These are phyloP conservation scores for Tinea trinotella DNA, from an alignment of 2,888 invertebrate genomes.

Conservation along the genomic window DNA sequence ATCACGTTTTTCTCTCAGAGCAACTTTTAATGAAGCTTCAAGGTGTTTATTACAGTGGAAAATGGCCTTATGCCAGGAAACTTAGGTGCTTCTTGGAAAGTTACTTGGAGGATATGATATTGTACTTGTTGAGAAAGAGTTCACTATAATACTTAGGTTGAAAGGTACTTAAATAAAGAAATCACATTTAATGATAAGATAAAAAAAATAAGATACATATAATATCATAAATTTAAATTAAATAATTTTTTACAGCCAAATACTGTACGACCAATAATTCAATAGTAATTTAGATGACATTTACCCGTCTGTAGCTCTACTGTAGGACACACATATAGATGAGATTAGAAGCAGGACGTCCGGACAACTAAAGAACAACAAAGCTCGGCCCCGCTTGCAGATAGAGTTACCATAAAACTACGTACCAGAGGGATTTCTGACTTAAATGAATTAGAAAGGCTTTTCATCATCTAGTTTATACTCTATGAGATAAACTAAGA, in stretches of 20 bases:
- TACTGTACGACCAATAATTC: not conserved
- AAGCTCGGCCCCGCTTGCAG: not conserved
- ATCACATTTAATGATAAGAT: not conserved
- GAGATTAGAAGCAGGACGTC: not conserved
- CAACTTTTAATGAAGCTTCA: constrained; percentile 3
- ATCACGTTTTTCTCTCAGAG: no score
- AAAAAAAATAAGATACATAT: no score
- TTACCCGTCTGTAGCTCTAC: not conserved
- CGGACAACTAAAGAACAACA: not conserved
- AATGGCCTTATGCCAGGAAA: constrained; percentile 16
- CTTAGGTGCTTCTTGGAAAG: constrained; percentile 6
- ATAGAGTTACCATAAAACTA: not conserved
- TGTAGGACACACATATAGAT: not conserved
- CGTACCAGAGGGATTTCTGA: not conserved
- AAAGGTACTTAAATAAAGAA: not conserved
- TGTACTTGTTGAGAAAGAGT: constrained; percentile 1
- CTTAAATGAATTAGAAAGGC: constrained; percentile 10
- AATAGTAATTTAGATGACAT: not conserved
- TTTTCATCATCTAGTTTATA: not conserved
- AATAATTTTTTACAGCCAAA: no score
- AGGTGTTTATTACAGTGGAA: constrained; percentile 12
- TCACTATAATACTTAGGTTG: not conserved
- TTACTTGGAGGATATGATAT: not conserved
- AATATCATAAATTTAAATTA: no score
- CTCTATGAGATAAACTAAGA: not conserved